Evolutionary conservation across 2,113 vertebrate species (phyloP), one percentile per base, ranked within the genome.

Genomic region (Cryptoleucopteryx plumbea): DNA sequence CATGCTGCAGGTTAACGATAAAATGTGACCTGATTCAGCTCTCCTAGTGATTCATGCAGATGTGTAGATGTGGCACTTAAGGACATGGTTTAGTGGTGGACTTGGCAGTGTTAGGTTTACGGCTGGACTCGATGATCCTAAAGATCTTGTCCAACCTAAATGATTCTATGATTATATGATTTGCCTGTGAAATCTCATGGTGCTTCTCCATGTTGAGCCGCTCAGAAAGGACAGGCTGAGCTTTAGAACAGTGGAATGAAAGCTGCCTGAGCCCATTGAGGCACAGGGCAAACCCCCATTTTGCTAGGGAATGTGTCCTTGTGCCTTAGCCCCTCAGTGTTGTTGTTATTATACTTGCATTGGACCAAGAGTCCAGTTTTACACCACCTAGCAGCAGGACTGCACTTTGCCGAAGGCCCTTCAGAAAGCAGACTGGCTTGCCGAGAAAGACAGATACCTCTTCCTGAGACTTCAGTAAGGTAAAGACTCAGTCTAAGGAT

Each of bases 261-360:
- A 93, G 25, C 16, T 16, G 4, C 27, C 78, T 79, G 40, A 68
- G 43, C 45, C 72, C 59, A 73, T 3, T 5, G 29, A 71, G 62
- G 43, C 42, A 31, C 32, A 82, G 53, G 55, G 43, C 16, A 85
- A 27, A 22, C 38, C 43, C 42, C 6, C 2, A 8, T 61, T 75
- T 94, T 81, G 27, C 48, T 80, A 27, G 40, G n/a, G 31, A 83
- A 40, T 43, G 10, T 52, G 45, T 65, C n/a, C 25, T 32, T 82
- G 12, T 65, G 31, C 82, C 82, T 90, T 38, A 23, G 15, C 31
- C 42, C 32, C 27, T 66, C 75, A 31, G n/a, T 0, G 0, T 7
- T 5, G 1, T 3, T 52, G 8, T 45, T 53, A 32, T 15, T 36
- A 40, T 32, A 72, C n/a, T n/a, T 65, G 29, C 0, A 1, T 52